Evolutionary conservation across 1,140 invertebrate genomes (phyloP), one percentile per base, ranked within the genome.

Genomic region (Drosophila truncata): DNA sequence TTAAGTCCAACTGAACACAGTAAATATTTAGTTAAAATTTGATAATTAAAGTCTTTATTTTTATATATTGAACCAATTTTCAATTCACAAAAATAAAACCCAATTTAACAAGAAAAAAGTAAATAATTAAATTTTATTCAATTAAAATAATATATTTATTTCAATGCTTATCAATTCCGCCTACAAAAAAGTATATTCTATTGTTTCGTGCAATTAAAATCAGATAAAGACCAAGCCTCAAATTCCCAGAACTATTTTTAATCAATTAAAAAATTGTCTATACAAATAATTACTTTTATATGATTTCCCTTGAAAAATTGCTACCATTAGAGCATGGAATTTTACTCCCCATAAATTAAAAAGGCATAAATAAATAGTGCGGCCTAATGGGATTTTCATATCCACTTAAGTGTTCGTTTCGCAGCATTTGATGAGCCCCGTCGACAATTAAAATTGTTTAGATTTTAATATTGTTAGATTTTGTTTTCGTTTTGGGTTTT

Each of bases 401-500:
- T 20, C 52, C 35, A 42, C 70, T 57, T 70, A 16, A 58, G 41
- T 47, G 65, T 58, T 25, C 37, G 20, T 39, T 42, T 16, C 49
- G 14, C n/a, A 35, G 33, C 62, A 79, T 72, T 83, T 82, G 74
- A 44, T 66, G 52, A 58, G 63, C 67, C 41, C 44, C 66, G 61
- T 50, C 23, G 55, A 59, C 44, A 11, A 62, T 67, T 57, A 54
- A 29, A 62, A 44, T 65, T 73, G 66, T 72, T 84, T 81, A 59
- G 61, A 64, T 63, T 77, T 65, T 52, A 41, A 71, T 69, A 85
- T 67, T 71, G 47, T 33, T 52, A 49, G 42, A 42, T 60, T 73
- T 61, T 60, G 46, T 33, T 41, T 83, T 63, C 60, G 73, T 72
- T 80, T 78, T 78, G 33, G 49, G 47, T 54, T 59, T 78, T 54